phyloP scores from a whole-genome alignment of 2,888 invertebrate species.

The Idaea straminata region DNA sequence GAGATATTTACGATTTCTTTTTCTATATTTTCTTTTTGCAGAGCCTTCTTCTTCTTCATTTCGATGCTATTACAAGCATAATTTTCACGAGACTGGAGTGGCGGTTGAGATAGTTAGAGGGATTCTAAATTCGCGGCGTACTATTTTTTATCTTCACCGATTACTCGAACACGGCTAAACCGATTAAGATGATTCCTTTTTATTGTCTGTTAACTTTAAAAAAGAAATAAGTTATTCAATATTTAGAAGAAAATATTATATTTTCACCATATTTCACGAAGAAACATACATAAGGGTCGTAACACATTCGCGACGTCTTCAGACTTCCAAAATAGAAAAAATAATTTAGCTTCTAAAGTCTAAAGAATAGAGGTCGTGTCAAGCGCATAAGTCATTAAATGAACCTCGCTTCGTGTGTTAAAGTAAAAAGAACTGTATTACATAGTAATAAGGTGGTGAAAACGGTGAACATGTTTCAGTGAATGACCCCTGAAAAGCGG shows the following conservation, averaged over 20 bases:
- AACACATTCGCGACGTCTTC: slow-evolving; percentile 27
- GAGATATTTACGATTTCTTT: too few species aligned
- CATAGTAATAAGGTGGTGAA: slow-evolving; percentile 29
- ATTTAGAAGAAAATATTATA: slow-evolving; percentile 14
- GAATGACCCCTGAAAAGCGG: slow-evolving; percentile 7
- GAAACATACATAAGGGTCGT: slow-evolving; percentile 17
- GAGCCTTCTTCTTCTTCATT: too few species aligned
- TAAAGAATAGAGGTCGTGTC: slow-evolving; percentile 35
- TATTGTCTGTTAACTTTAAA: too few species aligned
- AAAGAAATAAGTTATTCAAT: background rate
- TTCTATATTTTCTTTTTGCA: too few species aligned
- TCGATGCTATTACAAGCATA: too few species aligned
- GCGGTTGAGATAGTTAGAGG: too few species aligned
- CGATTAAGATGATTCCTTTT: too few species aligned
- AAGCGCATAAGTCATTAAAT: slow-evolving; percentile 37
- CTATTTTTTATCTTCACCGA: too few species aligned
- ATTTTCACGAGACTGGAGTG: too few species aligned
- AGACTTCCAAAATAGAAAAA: slow-evolving; percentile 25
- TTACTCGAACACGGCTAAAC: too few species aligned
- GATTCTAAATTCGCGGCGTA: too few species aligned
- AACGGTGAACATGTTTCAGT: slow-evolving; percentile 3
- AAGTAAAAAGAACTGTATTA: slow-evolving; percentile 42
- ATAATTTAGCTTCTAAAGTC: slow-evolving; percentile 16
- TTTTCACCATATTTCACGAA: slow-evolving; percentile 16
- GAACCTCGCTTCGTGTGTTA: slow-evolving; percentile 13